Percentiles rank a stretch among this genome's conserved stretches.
phyloP scores from a whole-genome alignment of 2,113 vertebrate species.

The Alaudala cheleensis region DNA sequence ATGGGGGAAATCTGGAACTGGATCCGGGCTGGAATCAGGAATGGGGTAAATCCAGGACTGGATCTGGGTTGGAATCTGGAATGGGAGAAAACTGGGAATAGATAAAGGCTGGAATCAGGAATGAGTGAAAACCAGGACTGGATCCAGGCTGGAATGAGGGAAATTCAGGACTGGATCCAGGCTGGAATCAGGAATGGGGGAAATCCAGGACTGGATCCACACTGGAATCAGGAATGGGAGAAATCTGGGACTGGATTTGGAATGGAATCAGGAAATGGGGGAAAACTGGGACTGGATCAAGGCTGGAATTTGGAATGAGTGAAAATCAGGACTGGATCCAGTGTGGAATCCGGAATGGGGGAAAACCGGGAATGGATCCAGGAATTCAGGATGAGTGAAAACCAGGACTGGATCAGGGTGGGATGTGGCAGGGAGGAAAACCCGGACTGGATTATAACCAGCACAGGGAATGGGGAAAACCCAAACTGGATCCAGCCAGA shows the following conservation, averaged over 20 bases:
- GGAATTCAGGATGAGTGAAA: neutral
- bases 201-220: neutral
- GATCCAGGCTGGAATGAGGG: neutral
- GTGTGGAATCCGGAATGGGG: no score
- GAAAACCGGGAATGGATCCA: neutral
- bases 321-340: neutral
- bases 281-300: neutral
- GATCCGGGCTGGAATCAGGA: no score
- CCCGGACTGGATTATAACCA: no score
- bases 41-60: no score
- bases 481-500: neutral
- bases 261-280: neutral
- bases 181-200: neutral
- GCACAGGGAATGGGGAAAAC: neutral
- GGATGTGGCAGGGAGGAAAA: neutral
- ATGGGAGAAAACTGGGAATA: no score
- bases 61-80: no score
- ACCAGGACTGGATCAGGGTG: neutral
- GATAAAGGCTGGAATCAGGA: neutral
- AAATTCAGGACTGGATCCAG: accelerated
- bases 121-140: neutral
- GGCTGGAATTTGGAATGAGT: neutral
- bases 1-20: no score
- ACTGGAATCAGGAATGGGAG: neutral
- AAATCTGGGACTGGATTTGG: neutral